Evolutionary conservation across 1,140 invertebrate genomes (phyloP).

Genomic region (Calliphora vicina): DNA sequence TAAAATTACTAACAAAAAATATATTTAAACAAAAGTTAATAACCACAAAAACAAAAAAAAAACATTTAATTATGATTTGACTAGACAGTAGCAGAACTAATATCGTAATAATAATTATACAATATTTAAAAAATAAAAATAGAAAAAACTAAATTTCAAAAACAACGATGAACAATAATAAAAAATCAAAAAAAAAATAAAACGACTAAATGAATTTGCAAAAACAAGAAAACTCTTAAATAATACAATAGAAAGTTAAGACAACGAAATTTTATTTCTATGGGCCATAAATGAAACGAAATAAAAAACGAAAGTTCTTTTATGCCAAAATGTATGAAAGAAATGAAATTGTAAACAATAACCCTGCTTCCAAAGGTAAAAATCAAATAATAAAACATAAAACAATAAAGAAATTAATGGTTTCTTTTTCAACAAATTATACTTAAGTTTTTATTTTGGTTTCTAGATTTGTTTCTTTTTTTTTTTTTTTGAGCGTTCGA

Average conservation of each 20-base stretch:
- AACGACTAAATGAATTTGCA: not conserved
- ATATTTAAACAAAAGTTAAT: not conserved
- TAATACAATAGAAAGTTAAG: constrained; percentile 1
- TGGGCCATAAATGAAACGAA: not conserved
- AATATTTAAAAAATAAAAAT: not conserved
- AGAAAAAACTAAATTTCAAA: not conserved
- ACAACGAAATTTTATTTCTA: constrained; percentile 21
- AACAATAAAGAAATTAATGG: not conserved
- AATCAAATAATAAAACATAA: too few species aligned
- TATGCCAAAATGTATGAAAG: not conserved
- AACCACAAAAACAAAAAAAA: too few species aligned
- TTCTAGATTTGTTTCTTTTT: too few species aligned
- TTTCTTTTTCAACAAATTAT: not conserved
- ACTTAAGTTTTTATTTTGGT: not conserved
- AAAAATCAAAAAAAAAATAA: constrained; percentile 8
- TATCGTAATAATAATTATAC: not conserved
- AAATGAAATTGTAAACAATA: not conserved
- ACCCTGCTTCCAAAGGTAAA: not conserved
- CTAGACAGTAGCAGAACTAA: not conserved
- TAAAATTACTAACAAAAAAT: not conserved
- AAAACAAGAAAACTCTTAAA: not conserved
- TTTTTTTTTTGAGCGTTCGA: too few species aligned
- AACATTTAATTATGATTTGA: not conserved
- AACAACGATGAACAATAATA: constrained; percentile 18
- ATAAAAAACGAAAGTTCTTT: constrained; percentile 29